These are phyloP conservation scores for Pasiphila rectangulata DNA, from an alignment of 2,888 invertebrate species.

Conservation along the genomic window DNA sequence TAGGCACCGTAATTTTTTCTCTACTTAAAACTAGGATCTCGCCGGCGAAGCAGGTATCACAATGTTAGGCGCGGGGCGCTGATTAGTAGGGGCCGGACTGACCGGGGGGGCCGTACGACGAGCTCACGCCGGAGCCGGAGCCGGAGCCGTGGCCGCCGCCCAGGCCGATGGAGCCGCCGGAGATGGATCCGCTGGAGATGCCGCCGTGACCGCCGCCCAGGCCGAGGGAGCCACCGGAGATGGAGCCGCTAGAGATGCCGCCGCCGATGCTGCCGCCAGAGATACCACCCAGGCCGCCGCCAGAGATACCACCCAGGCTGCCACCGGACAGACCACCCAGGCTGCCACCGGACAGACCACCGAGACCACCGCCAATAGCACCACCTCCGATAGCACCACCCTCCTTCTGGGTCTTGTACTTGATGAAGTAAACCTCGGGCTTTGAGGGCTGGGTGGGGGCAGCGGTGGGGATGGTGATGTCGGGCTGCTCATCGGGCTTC, in stretches of 20 bases:
- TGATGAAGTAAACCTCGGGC: slow-evolving; percentile 92
- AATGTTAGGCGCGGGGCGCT: slow-evolving; percentile 55
- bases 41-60: slow-evolving; percentile 79
- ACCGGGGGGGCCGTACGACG: slow-evolving; percentile 84
- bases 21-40: slow-evolving; percentile 76
- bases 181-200: slow-evolving; percentile 42
- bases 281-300: too few species aligned
- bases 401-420: slow-evolving; percentile 87
- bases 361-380: slow-evolving; percentile 44
- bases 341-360: slow-evolving; percentile 44
- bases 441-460: slow-evolving; percentile 89
- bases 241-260: slow-evolving; percentile 40
- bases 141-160: slow-evolving; percentile 51
- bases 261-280: slow-evolving; percentile 41
- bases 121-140: slow-evolving; percentile 68
- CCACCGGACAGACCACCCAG: slow-evolving; percentile 41
- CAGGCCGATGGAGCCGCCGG: slow-evolving; percentile 34
- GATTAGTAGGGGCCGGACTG: slow-evolving; percentile 85
- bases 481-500: slow-evolving; percentile 90
- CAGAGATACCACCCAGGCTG: slow-evolving; percentile 44
- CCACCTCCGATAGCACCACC: slow-evolving; percentile 51
- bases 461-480: slow-evolving; percentile 87
- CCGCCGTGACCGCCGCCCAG: slow-evolving; percentile 42
- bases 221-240: too few species aligned
- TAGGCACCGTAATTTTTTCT: slow-evolving; percentile 81